Evolutionary conservation across 2,113 vertebrate species (phyloP), one percentile per base, ranked within the genome.

Genomic region (Hoplias malabaricus): DNA sequence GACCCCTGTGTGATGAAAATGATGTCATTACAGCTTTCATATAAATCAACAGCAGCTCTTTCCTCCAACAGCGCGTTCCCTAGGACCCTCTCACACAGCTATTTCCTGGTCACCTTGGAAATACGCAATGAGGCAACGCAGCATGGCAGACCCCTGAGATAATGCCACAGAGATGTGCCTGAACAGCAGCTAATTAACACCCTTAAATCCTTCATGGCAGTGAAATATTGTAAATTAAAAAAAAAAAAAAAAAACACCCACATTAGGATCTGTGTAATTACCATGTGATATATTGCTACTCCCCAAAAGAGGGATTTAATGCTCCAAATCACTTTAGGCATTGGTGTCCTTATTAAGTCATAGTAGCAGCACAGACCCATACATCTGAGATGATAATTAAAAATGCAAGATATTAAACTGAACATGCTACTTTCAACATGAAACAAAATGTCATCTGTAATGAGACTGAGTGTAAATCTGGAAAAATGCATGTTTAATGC

Each of bases 41-140:
- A 90, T 89, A 87, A 92, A 90, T 92, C 89, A 91, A 16, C 25
- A 14, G 21, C 69, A 68, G 33, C 43, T 72, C 23, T 36, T 7
- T 13, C 27, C 12, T 25, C 23, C 6, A n/a, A 12, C 61, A 81
- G 53, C 78, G 63, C 84, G 69, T 77, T 86, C 67, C 78, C 75
- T 57, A 80, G 48, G 69, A 77, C 83, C 75, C 54, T 40, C 21
- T 27, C 54, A 38, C 12, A 14, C 10, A 36, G 29, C 25, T 63
- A 57, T 78, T 86, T 91, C 87, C 84, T 91, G 88, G 90, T 93
- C 89, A 91, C 90, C 90, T 90, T 91, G 88, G 87, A 83, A 86
- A 77, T 63, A 83, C 71, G 23, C 25, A 14, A 16, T 23, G 34
- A 53, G 31, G 16, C 57, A 48, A 12, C 27, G 54, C 79, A 80